These are phyloP conservation scores for Argya squamiceps DNA, from an alignment of 2,797 vertebrate genomes.

Conservation along the genomic window DNA sequence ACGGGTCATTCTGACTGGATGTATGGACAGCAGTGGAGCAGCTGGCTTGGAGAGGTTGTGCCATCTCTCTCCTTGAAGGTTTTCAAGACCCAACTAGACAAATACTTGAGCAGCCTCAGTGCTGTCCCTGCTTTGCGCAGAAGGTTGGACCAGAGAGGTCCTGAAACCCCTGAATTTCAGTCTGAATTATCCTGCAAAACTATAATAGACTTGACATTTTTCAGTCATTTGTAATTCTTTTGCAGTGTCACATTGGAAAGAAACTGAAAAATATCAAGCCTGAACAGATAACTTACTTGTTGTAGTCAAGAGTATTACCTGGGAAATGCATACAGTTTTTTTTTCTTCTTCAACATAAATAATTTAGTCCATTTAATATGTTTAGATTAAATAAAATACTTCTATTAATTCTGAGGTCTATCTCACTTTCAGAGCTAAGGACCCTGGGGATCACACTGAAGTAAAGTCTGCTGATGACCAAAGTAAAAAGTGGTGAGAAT, in stretches of 20 bases:
- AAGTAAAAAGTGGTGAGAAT: constrained; percentile 55
- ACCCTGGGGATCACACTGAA: constrained; percentile 16
- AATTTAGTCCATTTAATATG: background rate
- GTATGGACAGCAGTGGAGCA: background rate
- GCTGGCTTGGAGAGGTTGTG: background rate
- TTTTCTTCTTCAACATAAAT: background rate
- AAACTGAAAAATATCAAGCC: background rate
- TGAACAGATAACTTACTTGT: background rate
- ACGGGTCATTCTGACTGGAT: background rate
- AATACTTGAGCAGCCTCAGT: background rate
- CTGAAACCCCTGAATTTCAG: background rate
- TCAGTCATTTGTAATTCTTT: background rate
- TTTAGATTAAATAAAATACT: background rate
- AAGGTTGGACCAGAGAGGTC: background rate
- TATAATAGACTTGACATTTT: background rate
- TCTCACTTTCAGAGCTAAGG: constrained; percentile 32
- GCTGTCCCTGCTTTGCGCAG: background rate
- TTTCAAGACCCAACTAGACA: background rate
- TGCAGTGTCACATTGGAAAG: background rate
- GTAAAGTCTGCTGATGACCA: constrained; percentile 26
- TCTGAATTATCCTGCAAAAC: background rate
- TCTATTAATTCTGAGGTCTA: background rate
- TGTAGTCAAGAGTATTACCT: background rate
- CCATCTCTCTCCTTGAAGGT: background rate
- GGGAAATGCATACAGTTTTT: background rate